Conservation (phyloP, 2,797 vertebrate genomes). For the Epinephelus malabaricus region DNA sequence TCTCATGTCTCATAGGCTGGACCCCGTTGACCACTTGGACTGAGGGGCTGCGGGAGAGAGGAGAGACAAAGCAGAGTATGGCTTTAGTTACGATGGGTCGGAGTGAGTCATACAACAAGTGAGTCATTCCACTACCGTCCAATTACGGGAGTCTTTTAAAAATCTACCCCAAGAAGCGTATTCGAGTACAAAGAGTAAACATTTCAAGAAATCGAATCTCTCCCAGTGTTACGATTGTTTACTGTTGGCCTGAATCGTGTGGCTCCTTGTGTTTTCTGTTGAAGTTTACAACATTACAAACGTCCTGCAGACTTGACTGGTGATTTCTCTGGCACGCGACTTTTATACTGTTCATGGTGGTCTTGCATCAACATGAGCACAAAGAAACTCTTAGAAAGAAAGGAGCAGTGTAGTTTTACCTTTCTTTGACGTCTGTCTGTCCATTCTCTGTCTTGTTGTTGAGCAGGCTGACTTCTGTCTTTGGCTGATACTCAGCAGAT, state of each 20-base stretch:
- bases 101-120: constrained; percentile 55
- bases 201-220: constrained; percentile 42
- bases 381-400: not conserved
- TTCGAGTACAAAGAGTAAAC: constrained; percentile 47
- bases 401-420: constrained; percentile 64
- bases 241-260: constrained; percentile 7
- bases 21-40: constrained; percentile 89
- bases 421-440: constrained; percentile 71
- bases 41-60: constrained; percentile 63
- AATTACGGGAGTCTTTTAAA: constrained; percentile 39
- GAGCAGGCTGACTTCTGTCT: constrained; percentile 64
- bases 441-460: constrained; percentile 75
- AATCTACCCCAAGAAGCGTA: constrained; percentile 18
- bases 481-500: constrained; percentile 80
- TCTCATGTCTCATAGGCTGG: constrained; percentile 90
- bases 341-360: constrained; percentile 47
- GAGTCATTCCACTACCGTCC: constrained; percentile 44
- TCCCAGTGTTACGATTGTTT: constrained; percentile 36
- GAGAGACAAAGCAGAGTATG: constrained; percentile 43
- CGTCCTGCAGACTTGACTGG: constrained; percentile 42
- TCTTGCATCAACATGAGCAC: constrained; percentile 25
- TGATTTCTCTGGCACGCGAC: constrained; percentile 36
- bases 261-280: constrained; percentile 47
- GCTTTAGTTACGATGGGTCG: constrained; percentile 34
- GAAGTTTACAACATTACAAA: constrained; percentile 56